Percentiles rank a stretch among this genome's conserved stretches.
phyloP scores from a whole-genome alignment of 37 sponge, comb jelly and placozoan species.

The Ianthella basta region DNA sequence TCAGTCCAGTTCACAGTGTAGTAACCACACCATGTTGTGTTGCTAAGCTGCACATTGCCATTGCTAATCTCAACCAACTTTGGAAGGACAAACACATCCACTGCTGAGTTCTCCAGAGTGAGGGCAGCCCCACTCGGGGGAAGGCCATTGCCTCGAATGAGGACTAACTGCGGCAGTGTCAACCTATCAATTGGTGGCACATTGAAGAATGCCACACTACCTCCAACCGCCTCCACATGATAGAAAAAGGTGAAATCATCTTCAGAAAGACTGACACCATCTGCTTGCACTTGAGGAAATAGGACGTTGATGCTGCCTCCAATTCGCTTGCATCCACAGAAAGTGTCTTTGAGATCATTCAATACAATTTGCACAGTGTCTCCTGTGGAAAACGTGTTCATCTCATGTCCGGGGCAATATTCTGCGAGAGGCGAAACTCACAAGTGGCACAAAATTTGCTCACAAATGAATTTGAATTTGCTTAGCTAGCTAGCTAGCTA shows the following conservation, averaged over 20 bases:
- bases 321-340: conserved; percentile 67
- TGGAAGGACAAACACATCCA: conserved; percentile 39
- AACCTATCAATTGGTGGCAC: conserved; percentile 25
- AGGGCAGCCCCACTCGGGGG: conserved; percentile 10
- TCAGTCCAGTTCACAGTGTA: conserved; percentile 55
- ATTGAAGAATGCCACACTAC: conserved; percentile 7
- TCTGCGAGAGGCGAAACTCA: too few species aligned
- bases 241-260: conserved; percentile 59
- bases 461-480: too few species aligned
- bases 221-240: conserved; percentile 52
- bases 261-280: neutral
- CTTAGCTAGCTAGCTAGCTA: too few species aligned
- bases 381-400: too few species aligned
- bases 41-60: conserved; percentile 35
- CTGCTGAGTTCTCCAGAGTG: neutral
- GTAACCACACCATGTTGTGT: conserved; percentile 38
- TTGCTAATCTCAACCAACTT: conserved; percentile 56
- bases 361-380: neutral
- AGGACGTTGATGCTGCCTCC: conserved; percentile 49
- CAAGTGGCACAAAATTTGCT: too few species aligned
- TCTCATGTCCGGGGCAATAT: too few species aligned
- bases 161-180: conserved; percentile 56
- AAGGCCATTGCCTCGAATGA: conserved; percentile 52
- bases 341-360: conserved; percentile 8
- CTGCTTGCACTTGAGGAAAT: neutral